A percentile compares a stretch with the other conserved stretches of the same genome.
Evolutionary conservation across 2,888 invertebrate species (phyloP).

Genomic region (Pteria penguin): DNA sequence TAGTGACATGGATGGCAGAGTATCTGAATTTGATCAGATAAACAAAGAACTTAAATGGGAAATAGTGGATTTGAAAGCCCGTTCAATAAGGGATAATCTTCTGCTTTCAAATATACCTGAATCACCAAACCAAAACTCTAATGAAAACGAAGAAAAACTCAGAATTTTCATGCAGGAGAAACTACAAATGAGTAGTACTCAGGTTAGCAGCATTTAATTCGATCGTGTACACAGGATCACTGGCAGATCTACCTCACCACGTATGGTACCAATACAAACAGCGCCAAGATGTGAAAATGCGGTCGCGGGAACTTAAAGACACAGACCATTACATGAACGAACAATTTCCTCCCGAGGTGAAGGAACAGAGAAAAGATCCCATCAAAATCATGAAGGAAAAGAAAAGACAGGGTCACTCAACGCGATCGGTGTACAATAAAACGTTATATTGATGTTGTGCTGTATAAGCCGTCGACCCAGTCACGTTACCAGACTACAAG

Average conservation of each 20-base stretch:
- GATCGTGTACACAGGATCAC: background rate
- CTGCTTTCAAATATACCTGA: conserved; percentile 1
- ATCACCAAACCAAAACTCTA: background rate
- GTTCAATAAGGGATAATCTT: conserved; percentile 1
- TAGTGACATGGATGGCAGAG: background rate
- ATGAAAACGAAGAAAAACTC: background rate
- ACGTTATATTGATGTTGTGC: no score
- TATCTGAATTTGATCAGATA: background rate
- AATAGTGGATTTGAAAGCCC: background rate
- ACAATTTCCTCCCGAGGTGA: no score
- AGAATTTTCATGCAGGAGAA: background rate
- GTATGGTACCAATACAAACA: background rate
- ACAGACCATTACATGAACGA: conserved; percentile 4
- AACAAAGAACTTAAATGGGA: background rate
- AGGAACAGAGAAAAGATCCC: no score
- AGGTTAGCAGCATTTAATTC: background rate
- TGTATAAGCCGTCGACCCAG: no score
- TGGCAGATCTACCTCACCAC: background rate
- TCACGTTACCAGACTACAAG: no score
- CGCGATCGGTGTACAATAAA: no score
- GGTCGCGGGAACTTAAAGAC: background rate
- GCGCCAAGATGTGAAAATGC: background rate
- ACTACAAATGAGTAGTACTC: background rate
- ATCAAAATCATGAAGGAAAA: no score
- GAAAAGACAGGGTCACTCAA: no score